Evolutionary conservation across 1,140 invertebrate genomes (phyloP), one percentile per base, ranked within the genome.

Genomic region (Diabrotica undecimpunctata): DNA sequence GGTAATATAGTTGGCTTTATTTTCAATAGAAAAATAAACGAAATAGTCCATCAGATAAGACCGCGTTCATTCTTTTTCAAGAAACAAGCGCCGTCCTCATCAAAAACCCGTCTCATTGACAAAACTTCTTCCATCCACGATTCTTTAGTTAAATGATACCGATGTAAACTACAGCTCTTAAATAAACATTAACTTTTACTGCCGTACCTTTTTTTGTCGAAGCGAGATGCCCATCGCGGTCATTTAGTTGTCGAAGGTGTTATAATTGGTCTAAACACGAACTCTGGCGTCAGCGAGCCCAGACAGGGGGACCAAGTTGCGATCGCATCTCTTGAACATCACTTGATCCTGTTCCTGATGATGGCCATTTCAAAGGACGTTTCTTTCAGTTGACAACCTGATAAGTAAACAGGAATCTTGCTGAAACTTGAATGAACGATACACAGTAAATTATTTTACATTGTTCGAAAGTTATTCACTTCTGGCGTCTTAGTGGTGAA

Each of bases 171-270:
- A 50, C 61, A 56, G 50, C 67, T 68, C 54, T 62, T 68, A 68
- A 68, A 68, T 66, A 63, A 69, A 69, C 67, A 62, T 68, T 59
- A 56, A 62, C 63, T 67, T 69, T 64, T 63, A 69, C 66, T 66
- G 65, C 56, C 51, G 36, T 58, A 41, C 41, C 57, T 59, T 66
- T 69, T 64, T 67, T 69, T 71, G 51, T 61, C 51, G 62, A 52
- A 61, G n/a, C 67, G 69, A 68, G 67, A 75, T 74, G 74, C 69
- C 72, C 72, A 74, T 75, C 72, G 74, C 64, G 72, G 70, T 74
- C 72, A 74, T 75, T 75, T 74, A 72, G 74, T 74, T 75, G 74
- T 75, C 72, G 72, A 73, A 75, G 74, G 74, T 75, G 74, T 75
- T 75, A 75, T 75, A 75, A 75, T 75, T 75, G 74, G 74, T 74